A percentile compares a stretch with the other conserved stretches of the same genome.
Conservation (phyloP, 2,113 vertebrate species). For the Eclectus roratus region DNA sequence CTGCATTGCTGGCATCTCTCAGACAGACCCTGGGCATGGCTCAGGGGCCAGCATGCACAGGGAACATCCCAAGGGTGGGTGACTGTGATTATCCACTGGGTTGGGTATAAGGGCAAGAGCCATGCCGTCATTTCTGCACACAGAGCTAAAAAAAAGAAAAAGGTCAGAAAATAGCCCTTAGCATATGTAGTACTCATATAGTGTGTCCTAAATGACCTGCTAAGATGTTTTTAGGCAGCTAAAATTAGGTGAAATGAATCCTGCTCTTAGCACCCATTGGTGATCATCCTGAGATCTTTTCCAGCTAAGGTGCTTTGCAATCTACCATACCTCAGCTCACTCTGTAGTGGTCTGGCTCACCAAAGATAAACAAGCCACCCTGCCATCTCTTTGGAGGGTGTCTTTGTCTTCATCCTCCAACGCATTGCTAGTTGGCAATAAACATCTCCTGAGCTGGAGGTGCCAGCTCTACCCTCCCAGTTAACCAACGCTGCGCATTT, state of each 20-base stretch:
- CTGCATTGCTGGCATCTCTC: not conserved
- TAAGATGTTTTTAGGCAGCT: not conserved
- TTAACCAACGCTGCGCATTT: rapidly evolving
- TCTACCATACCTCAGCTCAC: not conserved
- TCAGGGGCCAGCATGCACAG: not conserved
- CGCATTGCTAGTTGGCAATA: not conserved
- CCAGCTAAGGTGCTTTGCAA: not conserved
- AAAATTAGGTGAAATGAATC: not conserved
- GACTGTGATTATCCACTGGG: too few species aligned
- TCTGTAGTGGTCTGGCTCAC: not conserved
- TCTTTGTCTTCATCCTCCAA: not conserved
- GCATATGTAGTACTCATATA: not conserved
- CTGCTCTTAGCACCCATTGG: not conserved
- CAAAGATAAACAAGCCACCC: not conserved
- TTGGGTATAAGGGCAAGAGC: not conserved
- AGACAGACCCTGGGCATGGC: not conserved
- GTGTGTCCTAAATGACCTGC: not conserved
- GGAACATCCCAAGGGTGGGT: rapidly evolving
- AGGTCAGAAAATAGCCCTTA: not conserved
- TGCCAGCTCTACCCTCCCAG: not conserved
- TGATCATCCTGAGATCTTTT: not conserved
- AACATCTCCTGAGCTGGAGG: not conserved
- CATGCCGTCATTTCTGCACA: not conserved
- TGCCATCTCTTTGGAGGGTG: not conserved
- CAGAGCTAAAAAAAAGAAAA: not conserved